phyloP scores from a whole-genome alignment of 2,797 vertebrate species.

The Hydrolagus colliei region DNA sequence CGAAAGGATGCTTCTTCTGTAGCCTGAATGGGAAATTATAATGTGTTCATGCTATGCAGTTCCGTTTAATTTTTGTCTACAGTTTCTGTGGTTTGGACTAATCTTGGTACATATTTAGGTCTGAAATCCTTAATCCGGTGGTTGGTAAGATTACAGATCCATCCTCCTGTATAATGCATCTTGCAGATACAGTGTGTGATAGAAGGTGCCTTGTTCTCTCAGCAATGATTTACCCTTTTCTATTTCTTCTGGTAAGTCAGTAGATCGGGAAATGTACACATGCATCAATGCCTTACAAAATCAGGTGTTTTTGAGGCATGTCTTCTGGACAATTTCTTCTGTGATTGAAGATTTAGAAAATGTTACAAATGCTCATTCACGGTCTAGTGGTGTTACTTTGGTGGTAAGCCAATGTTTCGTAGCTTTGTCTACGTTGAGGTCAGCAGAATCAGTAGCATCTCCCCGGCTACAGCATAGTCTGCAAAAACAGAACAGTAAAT shows the following conservation, averaged over 20 bases:
- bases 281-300: neutral
- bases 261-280: neutral
- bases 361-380: neutral
- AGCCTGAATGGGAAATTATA: neutral
- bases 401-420: neutral
- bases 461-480: too few species aligned
- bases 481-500: conserved; percentile 8
- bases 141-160: neutral
- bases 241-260: neutral
- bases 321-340: neutral
- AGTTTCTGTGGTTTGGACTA: neutral
- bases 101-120: neutral
- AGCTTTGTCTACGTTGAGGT: neutral
- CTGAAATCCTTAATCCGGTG: neutral
- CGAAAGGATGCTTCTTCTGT: neutral
- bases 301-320: neutral
- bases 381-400: neutral
- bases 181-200: neutral
- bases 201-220: neutral
- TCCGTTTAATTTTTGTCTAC: neutral
- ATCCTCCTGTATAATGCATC: neutral
- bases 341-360: neutral
- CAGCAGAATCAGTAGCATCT: neutral
- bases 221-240: neutral
- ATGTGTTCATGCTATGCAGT: neutral